phyloP scores from a whole-genome alignment of 1,140 invertebrate species.

The Metopolophium dirhodum region DNA sequence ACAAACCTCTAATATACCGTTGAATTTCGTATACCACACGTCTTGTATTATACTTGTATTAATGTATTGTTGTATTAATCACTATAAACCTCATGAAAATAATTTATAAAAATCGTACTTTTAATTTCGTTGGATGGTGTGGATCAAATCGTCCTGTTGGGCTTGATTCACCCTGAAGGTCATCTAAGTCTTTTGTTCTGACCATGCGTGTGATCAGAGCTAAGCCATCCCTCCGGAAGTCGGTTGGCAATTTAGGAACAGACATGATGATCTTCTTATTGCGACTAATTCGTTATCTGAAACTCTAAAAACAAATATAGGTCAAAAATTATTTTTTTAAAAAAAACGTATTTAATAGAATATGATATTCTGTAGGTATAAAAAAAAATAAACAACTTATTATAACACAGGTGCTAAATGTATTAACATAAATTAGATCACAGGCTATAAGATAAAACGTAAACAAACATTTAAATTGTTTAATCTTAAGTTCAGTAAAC shows the following conservation, averaged over 20 bases:
- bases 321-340: neutral
- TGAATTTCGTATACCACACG: neutral
- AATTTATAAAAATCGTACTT: neutral
- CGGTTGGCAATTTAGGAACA: slow-evolving; percentile 52
- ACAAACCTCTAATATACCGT: neutral
- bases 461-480: neutral
- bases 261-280: slow-evolving; percentile 13
- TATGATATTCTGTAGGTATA: neutral
- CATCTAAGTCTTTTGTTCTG: slow-evolving; percentile 77
- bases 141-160: slow-evolving; percentile 40
- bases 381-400: neutral
- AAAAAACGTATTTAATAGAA: neutral
- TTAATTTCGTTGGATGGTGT: slow-evolving; percentile 48
- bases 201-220: slow-evolving; percentile 78
- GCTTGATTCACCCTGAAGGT: slow-evolving; percentile 67
- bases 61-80: neutral
- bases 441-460: neutral
- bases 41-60: neutral
- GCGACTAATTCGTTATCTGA: neutral
- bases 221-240: slow-evolving; percentile 65
- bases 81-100: neutral
- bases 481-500: neutral
- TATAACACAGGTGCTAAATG: neutral
- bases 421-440: neutral
- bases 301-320: neutral